Conservation (phyloP, 2,113 vertebrate genomes). For the Semicossyphus pulcher region DNA sequence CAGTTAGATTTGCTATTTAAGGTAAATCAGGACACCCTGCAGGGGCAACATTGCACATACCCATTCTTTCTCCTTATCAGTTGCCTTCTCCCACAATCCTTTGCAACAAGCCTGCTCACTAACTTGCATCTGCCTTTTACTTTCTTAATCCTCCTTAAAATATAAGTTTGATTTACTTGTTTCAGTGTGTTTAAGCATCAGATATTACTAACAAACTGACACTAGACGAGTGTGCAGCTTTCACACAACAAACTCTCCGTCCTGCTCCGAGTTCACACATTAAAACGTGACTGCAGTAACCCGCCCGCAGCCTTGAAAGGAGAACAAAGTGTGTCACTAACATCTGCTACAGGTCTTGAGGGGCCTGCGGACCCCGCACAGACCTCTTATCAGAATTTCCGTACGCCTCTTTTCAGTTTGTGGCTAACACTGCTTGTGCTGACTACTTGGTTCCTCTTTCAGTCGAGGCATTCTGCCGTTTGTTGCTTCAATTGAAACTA, state of each 20-base stretch:
- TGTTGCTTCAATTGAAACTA: not conserved
- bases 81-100: not conserved
- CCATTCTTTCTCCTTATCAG: too few relatives aligned
- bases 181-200: too few relatives aligned
- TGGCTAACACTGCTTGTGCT: slow-evolving; percentile 1
- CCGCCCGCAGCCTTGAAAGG: not conserved
- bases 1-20: not conserved
- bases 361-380: not conserved
- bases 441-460: slow-evolving; percentile 15
- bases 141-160: not conserved
- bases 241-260: not conserved
- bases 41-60: not conserved
- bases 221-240: not conserved
- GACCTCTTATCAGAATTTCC: slow-evolving; percentile 27
- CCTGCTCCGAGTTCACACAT: slow-evolving; percentile 5
- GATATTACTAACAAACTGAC: not conserved
- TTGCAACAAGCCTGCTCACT: not conserved
- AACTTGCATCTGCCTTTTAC: not conserved
- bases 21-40: slow-evolving; percentile 5
- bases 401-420: slow-evolving; percentile 17
- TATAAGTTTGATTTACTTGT: not conserved
- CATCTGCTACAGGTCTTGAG: slow-evolving; percentile 29
- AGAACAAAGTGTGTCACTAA: slow-evolving; percentile 2
- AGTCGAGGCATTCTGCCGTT: not conserved
- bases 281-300: not conserved